phyloP scores from a whole-genome alignment of 53 echinoderm and acorn worm genomes.

The Paracentrotus lividus region DNA sequence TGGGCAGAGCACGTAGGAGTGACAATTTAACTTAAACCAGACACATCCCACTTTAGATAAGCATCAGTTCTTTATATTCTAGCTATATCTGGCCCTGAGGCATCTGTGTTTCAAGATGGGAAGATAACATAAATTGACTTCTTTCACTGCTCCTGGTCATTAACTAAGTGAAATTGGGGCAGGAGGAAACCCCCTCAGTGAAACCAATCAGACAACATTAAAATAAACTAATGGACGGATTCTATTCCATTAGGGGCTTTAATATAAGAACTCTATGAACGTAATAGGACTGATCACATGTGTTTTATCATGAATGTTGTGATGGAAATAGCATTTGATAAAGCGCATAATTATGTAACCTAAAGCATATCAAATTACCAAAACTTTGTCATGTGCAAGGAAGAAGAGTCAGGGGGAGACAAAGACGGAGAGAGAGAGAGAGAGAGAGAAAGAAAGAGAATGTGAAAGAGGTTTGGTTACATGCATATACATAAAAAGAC shows the following conservation, averaged over 20 bases:
- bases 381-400: background rate
- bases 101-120: slow-evolving; percentile 32
- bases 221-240: background rate
- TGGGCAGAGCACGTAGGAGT: background rate
- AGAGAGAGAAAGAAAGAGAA: background rate
- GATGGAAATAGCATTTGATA: background rate
- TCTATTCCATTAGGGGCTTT: background rate
- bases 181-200: background rate
- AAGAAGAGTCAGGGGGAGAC: too few relatives aligned
- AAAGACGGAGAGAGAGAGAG: background rate
- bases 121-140: slow-evolving; percentile 15
- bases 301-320: background rate
- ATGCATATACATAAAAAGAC: too few relatives aligned
- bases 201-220: background rate
- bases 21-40: background rate
- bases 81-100: background rate
- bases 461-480: background rate
- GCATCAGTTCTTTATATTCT: slow-evolving; percentile 26
- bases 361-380: background rate
- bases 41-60: slow-evolving; percentile 1
- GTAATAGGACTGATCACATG: background rate
- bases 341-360: background rate
- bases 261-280: background rate
- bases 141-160: slow-evolving; percentile 20
- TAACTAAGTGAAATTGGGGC: slow-evolving; percentile 32